Conservation (phyloP, 2,888 invertebrate species). For the Leistus spinibarbis region DNA sequence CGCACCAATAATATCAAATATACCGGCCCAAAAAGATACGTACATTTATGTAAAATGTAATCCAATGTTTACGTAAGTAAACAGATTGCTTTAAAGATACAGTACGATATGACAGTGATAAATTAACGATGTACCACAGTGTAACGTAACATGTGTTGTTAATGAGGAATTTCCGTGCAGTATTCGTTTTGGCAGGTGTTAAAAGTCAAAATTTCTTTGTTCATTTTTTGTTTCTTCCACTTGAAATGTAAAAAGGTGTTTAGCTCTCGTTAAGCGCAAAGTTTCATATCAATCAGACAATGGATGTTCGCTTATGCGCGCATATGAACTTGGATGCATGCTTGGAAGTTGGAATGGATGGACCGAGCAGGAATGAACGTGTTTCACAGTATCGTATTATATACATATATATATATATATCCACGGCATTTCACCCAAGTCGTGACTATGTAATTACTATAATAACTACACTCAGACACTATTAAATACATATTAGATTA, state of each 20-base stretch:
- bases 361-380: not conserved
- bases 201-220: slow-evolving; percentile 16
- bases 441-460: slow-evolving; percentile 36
- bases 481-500: slow-evolving; percentile 39
- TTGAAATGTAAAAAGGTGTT: not conserved
- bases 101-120: not conserved
- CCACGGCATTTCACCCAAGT: slow-evolving; percentile 24
- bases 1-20: too few relatives aligned
- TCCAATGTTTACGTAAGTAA: not conserved
- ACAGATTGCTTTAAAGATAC: not conserved
- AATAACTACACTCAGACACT: slow-evolving; percentile 31
- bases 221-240: not conserved
- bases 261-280: slow-evolving; percentile 6
- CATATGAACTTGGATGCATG: not conserved
- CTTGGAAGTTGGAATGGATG: too few relatives aligned
- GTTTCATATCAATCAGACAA: slow-evolving; percentile 28
- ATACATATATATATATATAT: slow-evolving; percentile 1
- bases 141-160: too few relatives aligned
- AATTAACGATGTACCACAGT: not conserved
- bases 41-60: not conserved
- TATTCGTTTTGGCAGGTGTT: slow-evolving; percentile 25
- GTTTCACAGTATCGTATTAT: slow-evolving; percentile 1
- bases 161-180: not conserved
- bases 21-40: too few relatives aligned
- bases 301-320: not conserved